Evolutionary conservation across 1,140 invertebrate genomes (phyloP), one percentile per base, ranked within the genome.

Genomic region (Nasonia giraulti): DNA sequence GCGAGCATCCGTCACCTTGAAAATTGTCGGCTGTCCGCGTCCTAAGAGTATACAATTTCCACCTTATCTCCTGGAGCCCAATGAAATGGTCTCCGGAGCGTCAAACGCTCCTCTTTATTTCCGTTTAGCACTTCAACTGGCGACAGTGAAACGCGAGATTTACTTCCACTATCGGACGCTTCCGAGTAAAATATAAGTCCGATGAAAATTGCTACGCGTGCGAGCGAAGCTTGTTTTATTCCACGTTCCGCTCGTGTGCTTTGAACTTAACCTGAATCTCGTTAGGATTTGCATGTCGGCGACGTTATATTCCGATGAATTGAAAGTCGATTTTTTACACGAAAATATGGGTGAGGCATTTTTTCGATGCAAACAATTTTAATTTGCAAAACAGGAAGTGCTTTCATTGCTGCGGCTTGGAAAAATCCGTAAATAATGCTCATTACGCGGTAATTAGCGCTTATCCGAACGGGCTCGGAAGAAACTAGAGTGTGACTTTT

Each of bases 401-500:
- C 55, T 80, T 80, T 80, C 78, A 69, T 66, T 80, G 11, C n/a
- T 44, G 3, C 17, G 11, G 1, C 17, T 80, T 10, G 33, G 20
- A 71, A 50, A 33, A 7, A 6, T 23, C 33, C 20, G 2, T 73
- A 55, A 23, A 27, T 20, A 2, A 81, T 23, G 2, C 79, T 47
- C 8, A 66, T 68, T 75, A 31, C 62, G 55, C 3, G 62, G 31
- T 77, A 83, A 77, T 77, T 44, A 83, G 55, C 31, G 12, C 74
- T 77, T 69, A 50, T 76, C 31, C 37, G 27, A n/a, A 62, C 40
- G 44, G 55, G 12, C 3, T 62, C 37, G 37, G n/a, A 75, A 62
- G 8, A 83, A 83, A 83, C 62, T 83, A 78, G 82, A 83, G 74
- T 83, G 82, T 83, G 82, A 83, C 82, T 66, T 68, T 83, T 69